Evolutionary conservation across 2,888 invertebrate species (phyloP), one percentile per base, ranked within the genome.

Genomic region (Atethmia centrago): DNA sequence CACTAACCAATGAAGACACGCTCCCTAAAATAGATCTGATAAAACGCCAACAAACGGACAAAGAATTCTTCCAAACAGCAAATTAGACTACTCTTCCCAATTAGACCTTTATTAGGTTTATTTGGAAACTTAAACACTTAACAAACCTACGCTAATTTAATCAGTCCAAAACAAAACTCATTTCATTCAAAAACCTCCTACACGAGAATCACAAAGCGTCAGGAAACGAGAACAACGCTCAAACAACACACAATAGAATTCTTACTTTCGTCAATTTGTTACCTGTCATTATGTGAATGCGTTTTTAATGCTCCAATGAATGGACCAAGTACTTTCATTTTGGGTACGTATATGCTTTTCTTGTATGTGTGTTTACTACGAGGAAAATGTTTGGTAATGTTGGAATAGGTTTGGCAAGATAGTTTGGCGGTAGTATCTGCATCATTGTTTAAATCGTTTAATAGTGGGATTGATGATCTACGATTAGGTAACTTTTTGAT

Each of bases 251-350:
- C 93, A 93, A 93, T 92, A 83, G 89, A 76, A 86, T 87, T 84
- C 83, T 90, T 89, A 93, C 95, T 95, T 95, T 95, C 95, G 91
- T 92, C 87, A 77, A 86, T 86, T 86, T 94, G 95, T 94, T 93
- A 92, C 90, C 91, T 94, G 94, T 93, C 94, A 93, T 93, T 92
- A 92, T 88, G 51, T 82, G 86, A 85, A 86, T 85, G 74, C 88
- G 86, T 85, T 90, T 95, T 94, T 94, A 93, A 94, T 93, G 95
- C 91, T 92, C 92, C 92, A 92, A 90, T 92, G 94, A 91, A 90
- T 90, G 90, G 84, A 89, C 81, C 85, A 87, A 87, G 81, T 89
- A 88, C 92, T 93, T 93, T 93, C 92, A 81, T 90, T 92, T 89
- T 87, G 86, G 85, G 68, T 77, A 80, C 70, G 80, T 84, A 81